Evolutionary conservation across 2,797 vertebrate species (phyloP).

Genomic region (Diceros bicornis): DNA sequence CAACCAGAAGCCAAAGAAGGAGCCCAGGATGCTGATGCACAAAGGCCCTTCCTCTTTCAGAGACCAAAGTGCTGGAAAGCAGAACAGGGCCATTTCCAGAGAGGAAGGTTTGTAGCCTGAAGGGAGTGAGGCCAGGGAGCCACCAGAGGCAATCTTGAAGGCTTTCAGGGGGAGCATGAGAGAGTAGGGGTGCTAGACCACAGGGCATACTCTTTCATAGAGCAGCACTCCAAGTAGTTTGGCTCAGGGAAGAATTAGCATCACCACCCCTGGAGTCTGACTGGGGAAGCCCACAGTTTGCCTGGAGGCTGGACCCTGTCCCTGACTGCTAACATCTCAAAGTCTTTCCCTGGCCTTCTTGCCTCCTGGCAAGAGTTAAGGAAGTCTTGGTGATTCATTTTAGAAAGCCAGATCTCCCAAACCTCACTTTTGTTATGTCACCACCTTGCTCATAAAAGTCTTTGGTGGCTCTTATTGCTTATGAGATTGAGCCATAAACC

Average conservation of each 20-base stretch:
- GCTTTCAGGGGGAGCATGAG: background rate
- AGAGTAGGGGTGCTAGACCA: background rate
- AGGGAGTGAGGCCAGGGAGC: background rate
- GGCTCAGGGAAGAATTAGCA: background rate
- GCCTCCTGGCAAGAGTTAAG: background rate
- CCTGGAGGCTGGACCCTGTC: background rate
- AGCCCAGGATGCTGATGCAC: background rate
- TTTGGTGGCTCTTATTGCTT: background rate
- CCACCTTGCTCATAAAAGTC: background rate
- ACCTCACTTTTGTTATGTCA: background rate
- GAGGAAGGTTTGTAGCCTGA: background rate
- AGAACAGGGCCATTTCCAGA: slow-evolving; percentile 2
- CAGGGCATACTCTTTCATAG: background rate
- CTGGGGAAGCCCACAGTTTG: background rate
- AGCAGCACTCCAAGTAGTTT: background rate
- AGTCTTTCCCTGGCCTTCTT: background rate
- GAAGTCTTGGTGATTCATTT: background rate
- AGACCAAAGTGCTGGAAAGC: background rate
- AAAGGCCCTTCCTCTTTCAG: slow-evolving; percentile 49
- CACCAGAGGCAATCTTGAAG: background rate
- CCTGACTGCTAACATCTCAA: background rate
- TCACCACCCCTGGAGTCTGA: background rate
- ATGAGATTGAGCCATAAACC: slow-evolving; percentile 11
- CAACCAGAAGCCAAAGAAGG: slow-evolving; percentile 35
- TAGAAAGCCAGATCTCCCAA: slow-evolving; percentile 39